Conservation (phyloP, 2,888 invertebrate genomes). For the Dynastes maya region DNA sequence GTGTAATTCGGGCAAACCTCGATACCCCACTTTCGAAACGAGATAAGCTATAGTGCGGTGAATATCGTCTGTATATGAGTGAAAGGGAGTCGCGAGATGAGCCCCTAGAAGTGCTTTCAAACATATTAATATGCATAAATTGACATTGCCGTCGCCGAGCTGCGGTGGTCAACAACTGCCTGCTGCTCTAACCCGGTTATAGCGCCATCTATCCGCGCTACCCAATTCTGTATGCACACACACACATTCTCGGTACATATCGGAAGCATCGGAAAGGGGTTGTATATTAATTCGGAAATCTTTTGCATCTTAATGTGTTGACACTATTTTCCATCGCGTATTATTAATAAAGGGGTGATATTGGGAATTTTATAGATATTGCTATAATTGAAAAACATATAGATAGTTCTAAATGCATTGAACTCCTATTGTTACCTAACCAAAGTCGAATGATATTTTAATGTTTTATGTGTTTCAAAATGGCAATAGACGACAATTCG, state of each 20-base stretch:
- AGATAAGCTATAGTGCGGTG: constrained; percentile 46
- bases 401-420: too few species aligned
- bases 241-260: neutral
- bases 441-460: too few species aligned
- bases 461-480: too few species aligned
- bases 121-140: constrained; percentile 65
- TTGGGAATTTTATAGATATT: too few species aligned
- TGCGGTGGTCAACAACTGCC: constrained; percentile 40
- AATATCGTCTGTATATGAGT: constrained; percentile 23
- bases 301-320: constrained; percentile 62
- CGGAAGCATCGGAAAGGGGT: neutral
- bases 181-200: neutral
- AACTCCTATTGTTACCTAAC: too few species aligned
- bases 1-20: constrained; percentile 46
- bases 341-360: constrained; percentile 53
- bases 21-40: constrained; percentile 28
- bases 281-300: constrained; percentile 60
- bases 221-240: neutral
- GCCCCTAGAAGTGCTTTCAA: constrained; percentile 34
- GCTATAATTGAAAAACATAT: too few species aligned
- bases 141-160: constrained; percentile 59
- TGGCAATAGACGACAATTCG: too few species aligned
- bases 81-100: constrained; percentile 19
- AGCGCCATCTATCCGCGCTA: neutral
- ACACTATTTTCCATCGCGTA: constrained; percentile 57